Percentiles rank a stretch among this genome's conserved stretches.
Evolutionary conservation across 2,113 vertebrate genomes (phyloP).

Genomic region (Acinonyx jubatus): DNA sequence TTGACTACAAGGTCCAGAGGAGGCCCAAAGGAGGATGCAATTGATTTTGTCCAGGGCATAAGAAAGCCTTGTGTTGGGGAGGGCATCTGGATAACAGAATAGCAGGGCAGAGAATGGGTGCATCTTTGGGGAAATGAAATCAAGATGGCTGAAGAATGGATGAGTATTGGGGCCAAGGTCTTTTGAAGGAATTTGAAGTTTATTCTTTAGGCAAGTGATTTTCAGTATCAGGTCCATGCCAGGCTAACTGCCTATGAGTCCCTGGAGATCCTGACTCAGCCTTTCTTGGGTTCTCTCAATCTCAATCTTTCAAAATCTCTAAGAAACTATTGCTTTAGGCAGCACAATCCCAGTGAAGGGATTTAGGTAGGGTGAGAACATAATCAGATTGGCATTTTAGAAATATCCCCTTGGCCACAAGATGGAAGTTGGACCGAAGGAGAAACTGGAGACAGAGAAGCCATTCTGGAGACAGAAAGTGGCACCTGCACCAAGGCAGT

Average conservation of each 20-base stretch:
- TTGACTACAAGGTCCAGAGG: neutral
- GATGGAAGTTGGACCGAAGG: neutral
- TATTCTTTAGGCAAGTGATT: neutral
- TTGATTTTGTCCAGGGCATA: neutral
- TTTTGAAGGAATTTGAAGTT: neutral
- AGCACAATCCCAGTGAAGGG: neutral
- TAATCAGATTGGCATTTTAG: neutral
- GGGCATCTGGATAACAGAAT: fast-evolving
- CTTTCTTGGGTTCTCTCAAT: neutral
- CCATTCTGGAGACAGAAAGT: neutral
- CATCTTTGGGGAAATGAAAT: neutral
- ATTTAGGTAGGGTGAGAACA: neutral
- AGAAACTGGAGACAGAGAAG: neutral
- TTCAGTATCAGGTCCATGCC: neutral
- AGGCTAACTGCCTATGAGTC: no score
- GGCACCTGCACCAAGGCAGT: no score
- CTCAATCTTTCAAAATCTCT: neutral
- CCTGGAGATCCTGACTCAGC: neutral
- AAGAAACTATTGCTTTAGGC: neutral
- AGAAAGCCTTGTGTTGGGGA: neutral
- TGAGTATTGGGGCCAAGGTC: neutral
- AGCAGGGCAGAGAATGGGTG: neutral
- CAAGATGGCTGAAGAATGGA: neutral
- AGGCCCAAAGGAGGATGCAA: neutral
- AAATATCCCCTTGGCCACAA: neutral